Base-by-base conservation (phyloP, 2,797 vertebrate genomes). In the Centroberyx gerrardi region DNA sequence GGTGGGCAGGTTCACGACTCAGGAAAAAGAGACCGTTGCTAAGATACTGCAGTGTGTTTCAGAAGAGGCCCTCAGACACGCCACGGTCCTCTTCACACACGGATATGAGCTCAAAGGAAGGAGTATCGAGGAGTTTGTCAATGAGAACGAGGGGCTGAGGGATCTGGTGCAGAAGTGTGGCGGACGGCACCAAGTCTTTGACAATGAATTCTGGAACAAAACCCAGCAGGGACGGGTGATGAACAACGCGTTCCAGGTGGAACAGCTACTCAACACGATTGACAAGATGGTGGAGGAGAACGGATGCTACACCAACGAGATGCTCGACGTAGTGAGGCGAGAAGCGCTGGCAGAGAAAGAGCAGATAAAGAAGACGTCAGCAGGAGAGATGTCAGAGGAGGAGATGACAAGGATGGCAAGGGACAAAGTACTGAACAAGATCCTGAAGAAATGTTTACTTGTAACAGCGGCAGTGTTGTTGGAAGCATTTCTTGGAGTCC, bases 1-100 rank as follows among this genome's bases (percentile, higher is more conserved):
- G 62, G 71, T 87, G 69, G 83, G 68, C 0, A 67, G 73, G 49
- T 53, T 17, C 48, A 62, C 59, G 27, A 1, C 0, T 2, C 54
- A 44, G 0, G 54, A 74, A 6, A n/a, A 12, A 14, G 13, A 28
- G 36, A 22, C 28, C 14, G 12, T 49, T 2, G 1, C 1, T 12
- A 9, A 38, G 27, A 74, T 73, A 2, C 4, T 1, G 12, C 0
- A 49, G 1, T 13, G 0, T 13, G 63, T 64, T 33, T 54, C 58
- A 31, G 5, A 0, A 5, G 18, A 64, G n/a, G 40, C 18, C 36
- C 27, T 62, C 1, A 46, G 27, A 2, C 55, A 55, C 22, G 27
- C 61, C n/a, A 36, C 27, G 5, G 18, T 55, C n/a, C 17, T 68
- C 12, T 40, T 40, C 18, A 36, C 31, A 17, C 22, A n/a, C 2